Percentiles rank a stretch among this genome's conserved stretches.
Conservation (phyloP, 2,113 vertebrate genomes). For the Zosterops japonicus region DNA sequence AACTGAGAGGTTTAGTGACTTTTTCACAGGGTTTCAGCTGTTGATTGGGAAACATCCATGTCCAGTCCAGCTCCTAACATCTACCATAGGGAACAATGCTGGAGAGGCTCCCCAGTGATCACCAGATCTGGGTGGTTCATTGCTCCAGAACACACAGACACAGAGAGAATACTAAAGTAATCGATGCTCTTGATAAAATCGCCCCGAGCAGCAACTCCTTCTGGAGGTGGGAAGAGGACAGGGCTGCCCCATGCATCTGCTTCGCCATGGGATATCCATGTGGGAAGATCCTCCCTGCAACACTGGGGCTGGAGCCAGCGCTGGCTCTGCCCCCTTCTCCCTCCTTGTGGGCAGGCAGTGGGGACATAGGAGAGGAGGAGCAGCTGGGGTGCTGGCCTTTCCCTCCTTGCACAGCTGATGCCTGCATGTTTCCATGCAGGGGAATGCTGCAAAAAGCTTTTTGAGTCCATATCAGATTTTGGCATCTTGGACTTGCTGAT, state of each 20-base stretch:
- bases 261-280: rapidly evolving
- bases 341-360: not conserved
- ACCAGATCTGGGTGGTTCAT: not conserved
- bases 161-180: not conserved
- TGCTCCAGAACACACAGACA: not conserved
- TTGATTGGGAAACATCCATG: not conserved
- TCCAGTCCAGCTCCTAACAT: not conserved
- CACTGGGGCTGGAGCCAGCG: not conserved
- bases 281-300: not conserved
- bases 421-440: rapidly evolving
- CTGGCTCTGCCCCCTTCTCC: not conserved
- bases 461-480: not conserved
- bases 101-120: rapidly evolving
- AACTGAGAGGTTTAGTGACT: not conserved
- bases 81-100: rapidly evolving
- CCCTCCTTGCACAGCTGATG: not conserved
- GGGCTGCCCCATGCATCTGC: rapidly evolving
- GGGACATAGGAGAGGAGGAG: not conserved
- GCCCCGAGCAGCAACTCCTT: not conserved
- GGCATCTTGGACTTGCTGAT: rapidly evolving
- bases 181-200: not conserved
- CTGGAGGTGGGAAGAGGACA: not conserved
- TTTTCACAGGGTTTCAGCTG: not conserved
- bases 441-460: not conserved
- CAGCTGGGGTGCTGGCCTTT: not conserved